phyloP scores from a whole-genome alignment of 92 coral and sea anemone species.

The Meandrina meandrites region DNA sequence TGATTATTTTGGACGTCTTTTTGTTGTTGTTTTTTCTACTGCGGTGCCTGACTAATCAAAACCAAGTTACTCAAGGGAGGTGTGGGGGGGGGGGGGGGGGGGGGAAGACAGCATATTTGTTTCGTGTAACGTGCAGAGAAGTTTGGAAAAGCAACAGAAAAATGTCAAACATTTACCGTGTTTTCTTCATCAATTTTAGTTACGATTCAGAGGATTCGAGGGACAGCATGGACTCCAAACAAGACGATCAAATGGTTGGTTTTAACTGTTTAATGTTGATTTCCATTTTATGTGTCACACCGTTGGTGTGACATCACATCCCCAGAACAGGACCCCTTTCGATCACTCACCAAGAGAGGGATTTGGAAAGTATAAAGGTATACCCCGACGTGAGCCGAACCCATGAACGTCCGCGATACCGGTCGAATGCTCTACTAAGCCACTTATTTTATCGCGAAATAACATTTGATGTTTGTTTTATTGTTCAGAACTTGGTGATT shows the following conservation, averaged over 20 bases:
- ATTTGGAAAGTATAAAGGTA: neutral
- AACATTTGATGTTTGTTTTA: neutral
- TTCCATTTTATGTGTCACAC: neutral
- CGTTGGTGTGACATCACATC: too few relatives aligned
- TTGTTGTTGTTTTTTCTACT: neutral
- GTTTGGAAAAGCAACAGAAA: neutral
- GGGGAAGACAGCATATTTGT: neutral
- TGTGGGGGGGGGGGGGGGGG: too few relatives aligned
- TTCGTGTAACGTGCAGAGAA: neutral
- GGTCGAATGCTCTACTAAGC: too few relatives aligned
- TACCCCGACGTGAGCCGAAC: too few relatives aligned
- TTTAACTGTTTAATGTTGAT: neutral
- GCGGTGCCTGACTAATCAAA: neutral
- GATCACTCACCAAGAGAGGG: neutral
- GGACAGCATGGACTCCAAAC: conserved; percentile 64
- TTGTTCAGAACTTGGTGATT: conserved; percentile 81
- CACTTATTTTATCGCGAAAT: too few relatives aligned
- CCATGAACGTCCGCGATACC: too few relatives aligned
- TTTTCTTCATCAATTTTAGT: conserved; percentile 42
- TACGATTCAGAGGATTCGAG: conserved; percentile 84
- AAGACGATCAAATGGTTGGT: conserved; percentile 95
- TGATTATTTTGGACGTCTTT: neutral
- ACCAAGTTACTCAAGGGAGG: neutral
- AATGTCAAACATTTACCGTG: neutral
- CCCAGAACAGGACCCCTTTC: too few relatives aligned